Base-by-base conservation (phyloP, 2,888 invertebrate species). In the Shargacucullia verbasci region DNA sequence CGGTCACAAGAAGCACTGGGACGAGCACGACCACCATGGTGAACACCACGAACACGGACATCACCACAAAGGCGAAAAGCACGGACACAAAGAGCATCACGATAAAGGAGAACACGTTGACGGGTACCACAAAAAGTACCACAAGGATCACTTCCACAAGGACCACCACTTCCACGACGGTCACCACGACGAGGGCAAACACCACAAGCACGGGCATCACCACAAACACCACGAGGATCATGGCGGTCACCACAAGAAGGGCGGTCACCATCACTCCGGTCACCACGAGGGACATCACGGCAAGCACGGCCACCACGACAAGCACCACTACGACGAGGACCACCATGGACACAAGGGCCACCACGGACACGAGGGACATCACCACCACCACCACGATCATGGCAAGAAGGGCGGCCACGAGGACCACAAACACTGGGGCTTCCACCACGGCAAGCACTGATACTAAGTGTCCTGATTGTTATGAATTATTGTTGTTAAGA, bases 121-220 rank as follows among this genome's bases (percentile, higher is more conserved):
- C 74, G 97, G 97, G 7, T 97, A 96, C 89, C 97, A 98, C 87
- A 97, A 97, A 91, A 97, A 97, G 79, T 95, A 97, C 79, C 97
- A 97, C 90, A 98, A 98, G 88, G 97, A 98, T 78, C 98, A 98
- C 88, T 97, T 96, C 91, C 96, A 97, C 85, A 97, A 98, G 92
- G 96, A 97, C 81, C 97, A 97, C 84, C 97, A 97, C 94, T 98
- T 97, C 95, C 98, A 98, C 85, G 97, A 98, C 82, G 97, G 97
- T 79, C 96, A 96, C 83, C 97, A 98, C 87, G 96, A 97, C 81
- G 97, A 96, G 40, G 97, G 97, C 58, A 96, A 97, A 80, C 97
- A 97, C 86, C 96, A 96, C 86, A 98, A 97, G 83, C 96, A 97
- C 79, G 97, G 96, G 7, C 95, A 96, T 79, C 96, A 96, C 83